Base-by-base conservation (phyloP, 2,888 invertebrate species). In the Calephelis perditalis region DNA sequence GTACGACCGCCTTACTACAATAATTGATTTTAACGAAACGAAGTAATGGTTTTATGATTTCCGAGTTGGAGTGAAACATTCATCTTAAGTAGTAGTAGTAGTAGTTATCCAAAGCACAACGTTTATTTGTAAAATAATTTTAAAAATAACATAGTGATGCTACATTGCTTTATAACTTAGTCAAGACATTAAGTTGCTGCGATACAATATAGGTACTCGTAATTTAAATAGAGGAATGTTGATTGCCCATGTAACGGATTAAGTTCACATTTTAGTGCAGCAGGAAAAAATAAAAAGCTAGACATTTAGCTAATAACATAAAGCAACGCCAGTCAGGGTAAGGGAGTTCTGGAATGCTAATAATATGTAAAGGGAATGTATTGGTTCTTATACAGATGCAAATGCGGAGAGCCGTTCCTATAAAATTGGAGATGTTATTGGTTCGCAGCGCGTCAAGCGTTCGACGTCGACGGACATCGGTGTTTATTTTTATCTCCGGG, bases 401-500 rank as follows among this genome's bases (percentile, higher is more conserved):
- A 88, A 89, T 87, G 79, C 67, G 72, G 76, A 79, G 77, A 79
- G 82, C 78, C 75, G 74, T 75, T 80, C 68, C 83, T 77, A 87
- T 89, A 88, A 88, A 88, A 82, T 78, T 81, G 75, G 72, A 81
- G 81, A 86, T 68, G 79, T 86, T 88, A 88, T 86, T 77, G 82
- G 79, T 79, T 78, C 77, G 81, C 77, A 78, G 80, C 82, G 82
- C 84, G 82, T 85, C 84, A 86, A 83, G 80, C 77, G 75, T 80
- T 78, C 79, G 79, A 80, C 84, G 77, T 82, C 74, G 76, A 52
- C 75, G 78, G 75, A 77, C 77, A 76, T 76, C 75, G 74, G 77
- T 76, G 79, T 78, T 85, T 85, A 82, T 84, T 86, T 87, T 87
- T 87, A 88, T 88, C 87, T 81, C 73, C 74, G 80, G 86, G 84